Evolutionary conservation across 2,797 vertebrate genomes (phyloP), one percentile per base, ranked within the genome.

Genomic region (Melanogrammus aeglefinus): DNA sequence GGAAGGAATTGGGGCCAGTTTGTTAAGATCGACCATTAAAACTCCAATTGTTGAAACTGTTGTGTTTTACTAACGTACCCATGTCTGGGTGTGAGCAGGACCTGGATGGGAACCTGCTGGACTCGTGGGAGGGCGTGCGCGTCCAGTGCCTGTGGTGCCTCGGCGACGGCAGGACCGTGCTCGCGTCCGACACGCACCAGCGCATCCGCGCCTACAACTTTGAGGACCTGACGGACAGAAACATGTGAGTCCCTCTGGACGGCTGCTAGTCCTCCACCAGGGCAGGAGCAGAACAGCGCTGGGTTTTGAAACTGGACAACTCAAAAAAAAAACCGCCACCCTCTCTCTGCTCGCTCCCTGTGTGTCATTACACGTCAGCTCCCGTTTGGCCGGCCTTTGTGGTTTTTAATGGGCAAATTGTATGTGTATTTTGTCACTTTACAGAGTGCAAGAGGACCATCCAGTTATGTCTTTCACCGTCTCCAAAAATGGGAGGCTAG

Each of bases 391-490:
- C 1, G 78, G 31, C 63, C 13, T 44, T n/a, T 63, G 36, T 78
- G 73, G 57, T 63, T 63, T 63, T 24, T 9, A 8, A 24, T 21
- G 21, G 47, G n/a, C 47, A 1, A 4, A 21, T 18, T 63, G 5
- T 8, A 24, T 24, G 51, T 80, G 21, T 75, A 2, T 79, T 72
- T 80, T n/a, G 87, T 77, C 10, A 82, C 35, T 0, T 95, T 94
- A 77, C 93, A 99, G 97, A 94, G 96, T 99, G 81, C 97, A 98
- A 92, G 97, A 99, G 93, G 97, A 98, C 93, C 97, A 98, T 89
- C 97, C 97, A 80, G 96, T 99, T 88, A 99, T 99, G 97, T 99
- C 97, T 75, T 99, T 99, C 91, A 98, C 96, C 80, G 96, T 99
- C 91, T 99, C 97, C 90, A 97, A 96, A 94, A 98, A 96, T 75